phyloP scores from a whole-genome alignment of 1,140 invertebrate genomes.

The Dinoponera quadriceps region DNA sequence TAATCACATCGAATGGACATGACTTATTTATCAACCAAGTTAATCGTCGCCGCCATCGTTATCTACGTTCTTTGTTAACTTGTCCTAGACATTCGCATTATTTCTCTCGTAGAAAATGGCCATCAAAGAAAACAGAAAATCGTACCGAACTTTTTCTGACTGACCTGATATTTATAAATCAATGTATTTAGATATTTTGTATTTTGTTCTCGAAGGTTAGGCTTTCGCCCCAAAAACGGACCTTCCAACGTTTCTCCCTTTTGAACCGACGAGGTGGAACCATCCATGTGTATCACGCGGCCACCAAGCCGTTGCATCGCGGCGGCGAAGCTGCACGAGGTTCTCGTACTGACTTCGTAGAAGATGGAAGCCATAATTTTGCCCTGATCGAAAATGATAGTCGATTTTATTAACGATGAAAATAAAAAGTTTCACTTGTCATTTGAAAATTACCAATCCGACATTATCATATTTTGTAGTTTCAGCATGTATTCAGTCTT shows the following conservation, averaged over 20 bases:
- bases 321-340: slow-evolving; percentile 97
- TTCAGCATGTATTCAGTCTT: background rate
- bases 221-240: slow-evolving; percentile 67
- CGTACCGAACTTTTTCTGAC: too few relatives aligned
- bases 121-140: too few relatives aligned
- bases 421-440: slow-evolving; percentile 6
- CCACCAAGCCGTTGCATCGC: slow-evolving; percentile 99
- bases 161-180: too few relatives aligned
- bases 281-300: slow-evolving; percentile 95
- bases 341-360: slow-evolving; percentile 98
- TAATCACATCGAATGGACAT: too few relatives aligned
- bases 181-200: too few relatives aligned
- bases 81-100: too few relatives aligned
- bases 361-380: slow-evolving; percentile 98
- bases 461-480: background rate
- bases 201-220: too few relatives aligned
- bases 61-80: too few relatives aligned
- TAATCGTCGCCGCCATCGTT: too few relatives aligned
- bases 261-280: slow-evolving; percentile 95
- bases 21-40: too few relatives aligned
- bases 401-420: slow-evolving; percentile 22
- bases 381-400: slow-evolving; percentile 86
- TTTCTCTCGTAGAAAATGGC: too few relatives aligned
- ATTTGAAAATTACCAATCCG: background rate
- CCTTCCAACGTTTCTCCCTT: slow-evolving; percentile 98